These are phyloP conservation scores for Bombus superbus DNA, from an alignment of 1,140 invertebrate genomes.

Conservation along the genomic window DNA sequence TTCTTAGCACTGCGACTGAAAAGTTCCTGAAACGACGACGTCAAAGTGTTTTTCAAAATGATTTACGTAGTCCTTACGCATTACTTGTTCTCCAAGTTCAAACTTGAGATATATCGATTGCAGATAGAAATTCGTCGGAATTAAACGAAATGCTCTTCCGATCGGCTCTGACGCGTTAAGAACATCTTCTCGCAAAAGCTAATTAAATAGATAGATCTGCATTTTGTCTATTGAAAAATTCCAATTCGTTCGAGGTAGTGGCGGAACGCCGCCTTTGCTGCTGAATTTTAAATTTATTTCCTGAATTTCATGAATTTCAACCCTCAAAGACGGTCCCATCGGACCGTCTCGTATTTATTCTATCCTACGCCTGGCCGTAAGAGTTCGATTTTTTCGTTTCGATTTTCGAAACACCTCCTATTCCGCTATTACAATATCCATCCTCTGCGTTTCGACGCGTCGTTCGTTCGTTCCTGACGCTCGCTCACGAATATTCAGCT, in stretches of 20 bases:
- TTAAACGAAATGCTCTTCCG: not conserved
- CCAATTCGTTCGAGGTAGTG: not conserved
- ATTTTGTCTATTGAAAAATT: not conserved
- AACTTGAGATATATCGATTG: not conserved
- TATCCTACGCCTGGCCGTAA: not conserved
- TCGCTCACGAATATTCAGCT: not conserved
- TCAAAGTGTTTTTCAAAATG: too few relatives aligned
- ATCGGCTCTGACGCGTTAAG: not conserved
- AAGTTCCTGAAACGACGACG: too few relatives aligned
- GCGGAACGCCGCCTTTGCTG: not conserved
- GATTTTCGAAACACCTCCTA: not conserved
- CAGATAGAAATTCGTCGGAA: not conserved
- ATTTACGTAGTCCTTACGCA: too few relatives aligned
- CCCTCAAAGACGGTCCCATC: not conserved
- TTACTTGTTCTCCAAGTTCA: too few relatives aligned
- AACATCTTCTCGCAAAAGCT: not conserved
- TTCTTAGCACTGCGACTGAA: too few relatives aligned
- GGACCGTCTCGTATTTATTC: not conserved
- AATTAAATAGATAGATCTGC: not conserved
- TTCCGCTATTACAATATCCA: not conserved
- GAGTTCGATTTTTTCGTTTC: not conserved
- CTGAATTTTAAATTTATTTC: not conserved
- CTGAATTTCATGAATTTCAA: conserved; percentile 1
- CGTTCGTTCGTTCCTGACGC: not conserved
- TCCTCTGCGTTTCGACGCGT: not conserved